Percentiles rank a stretch among this genome's conserved stretches.
phyloP scores from a whole-genome alignment of 2,888 invertebrate genomes.

The Acanthacorydalis orientalis region DNA sequence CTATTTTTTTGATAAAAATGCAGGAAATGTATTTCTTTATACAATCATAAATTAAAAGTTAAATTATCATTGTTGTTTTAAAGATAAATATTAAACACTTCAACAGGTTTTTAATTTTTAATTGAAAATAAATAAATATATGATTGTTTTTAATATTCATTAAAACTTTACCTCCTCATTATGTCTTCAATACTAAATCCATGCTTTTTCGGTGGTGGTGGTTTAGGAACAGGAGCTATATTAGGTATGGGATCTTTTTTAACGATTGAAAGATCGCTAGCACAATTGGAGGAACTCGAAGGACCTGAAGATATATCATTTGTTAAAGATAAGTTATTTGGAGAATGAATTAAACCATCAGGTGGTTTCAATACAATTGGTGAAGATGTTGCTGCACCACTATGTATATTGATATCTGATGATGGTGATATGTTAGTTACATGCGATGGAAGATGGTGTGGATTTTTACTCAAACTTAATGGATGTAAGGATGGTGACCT shows the following conservation, averaged over 20 bases:
- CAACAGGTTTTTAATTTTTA: no score
- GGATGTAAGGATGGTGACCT: not conserved
- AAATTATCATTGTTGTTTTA: no score
- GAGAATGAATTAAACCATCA: constrained; percentile 6
- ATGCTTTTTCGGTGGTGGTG: constrained; percentile 48
- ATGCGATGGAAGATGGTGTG: constrained; percentile 14
- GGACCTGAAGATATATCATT: constrained; percentile 8
- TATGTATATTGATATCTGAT: constrained; percentile 18
- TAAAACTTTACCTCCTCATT: constrained; percentile 54
- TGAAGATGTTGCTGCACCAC: constrained; percentile 24
- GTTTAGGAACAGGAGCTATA: constrained; percentile 37
- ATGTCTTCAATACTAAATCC: constrained; percentile 85
- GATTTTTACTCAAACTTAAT: constrained; percentile 17
- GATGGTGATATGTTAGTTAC: not conserved
- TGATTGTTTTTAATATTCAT: no score
- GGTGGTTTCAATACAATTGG: constrained; percentile 30
- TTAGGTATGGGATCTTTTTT: constrained; percentile 25
- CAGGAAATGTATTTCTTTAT: no score
- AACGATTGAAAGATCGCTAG: constrained; percentile 26
- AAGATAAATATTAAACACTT: no score
- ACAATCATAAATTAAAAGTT: no score
- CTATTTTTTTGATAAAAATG: no score
- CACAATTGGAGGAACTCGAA: constrained; percentile 13
- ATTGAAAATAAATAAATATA: no score
- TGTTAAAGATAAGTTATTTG: constrained; percentile 9